Evolutionary conservation across 2,888 invertebrate genomes (phyloP), one percentile per base, ranked within the genome.

Genomic region (Tetranychus piercei): DNA sequence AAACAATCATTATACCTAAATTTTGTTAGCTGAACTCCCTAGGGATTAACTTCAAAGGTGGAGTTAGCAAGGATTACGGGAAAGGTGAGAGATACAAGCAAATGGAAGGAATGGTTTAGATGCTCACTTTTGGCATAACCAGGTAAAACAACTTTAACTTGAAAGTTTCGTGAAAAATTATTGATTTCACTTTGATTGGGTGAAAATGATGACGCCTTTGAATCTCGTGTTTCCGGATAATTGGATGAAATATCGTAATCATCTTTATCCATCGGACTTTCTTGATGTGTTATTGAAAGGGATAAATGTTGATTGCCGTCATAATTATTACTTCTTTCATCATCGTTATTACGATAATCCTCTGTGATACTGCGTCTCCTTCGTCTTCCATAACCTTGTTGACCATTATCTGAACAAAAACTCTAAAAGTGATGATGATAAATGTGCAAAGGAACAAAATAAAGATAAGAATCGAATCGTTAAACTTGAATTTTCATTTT

Each of bases 301-400:
- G 34, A 34, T 34, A 34, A 1, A 23, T 23, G 22, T 20, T 6
- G 9, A 69, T 66, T 18, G 6, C n/a, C n/a, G 11, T 20, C 6
- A 20, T 18, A 7, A 66, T 66, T 20, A 66, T 20, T 66, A 20
- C n/a, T 66, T 1, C 20, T 18, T 66, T 20, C 66, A 66, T 66
- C 66, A 18, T 20, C n/a, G 20, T 6, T 66, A 20, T 66, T 66
- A 7, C n/a, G 15, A n/a, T 65, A 18, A 11, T 11, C 66, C 18
- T 20, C 20, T 66, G 34, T 34, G 34, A 34, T 34, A 34, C 69
- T 69, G 9, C 55, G 9, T 69, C 69, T 20, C 20, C 34, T 69
- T 44, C 71, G 43, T 34, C 44, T 23, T 44, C 71, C 71, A 45
- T 44, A 71, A 9, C 71, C 71, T 44, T 71, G 71, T 44, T 71